phyloP scores from a whole-genome alignment of 2,113 vertebrate species.

The Lipophrys pholis region DNA sequence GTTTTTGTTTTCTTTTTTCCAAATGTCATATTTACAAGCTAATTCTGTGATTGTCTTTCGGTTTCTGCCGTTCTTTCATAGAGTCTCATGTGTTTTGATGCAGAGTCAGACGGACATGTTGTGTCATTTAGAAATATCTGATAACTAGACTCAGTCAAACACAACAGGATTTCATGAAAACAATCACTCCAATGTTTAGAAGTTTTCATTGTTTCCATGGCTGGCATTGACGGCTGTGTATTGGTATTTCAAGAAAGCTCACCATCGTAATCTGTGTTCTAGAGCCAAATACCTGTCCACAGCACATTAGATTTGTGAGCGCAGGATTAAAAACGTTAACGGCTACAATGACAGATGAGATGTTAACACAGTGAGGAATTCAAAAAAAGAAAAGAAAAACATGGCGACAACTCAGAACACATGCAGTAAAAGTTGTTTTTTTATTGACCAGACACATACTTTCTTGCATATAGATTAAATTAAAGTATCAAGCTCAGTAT shows the following conservation, averaged over 20 bases:
- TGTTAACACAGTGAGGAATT: conserved; percentile 31
- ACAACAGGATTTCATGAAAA: conserved; percentile 19
- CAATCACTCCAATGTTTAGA: conserved; percentile 32
- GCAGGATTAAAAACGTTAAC: conserved; percentile 25
- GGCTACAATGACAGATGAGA: conserved; percentile 46
- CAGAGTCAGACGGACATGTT: conserved; percentile 25
- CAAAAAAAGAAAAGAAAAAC: no score
- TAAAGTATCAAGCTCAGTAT: background rate
- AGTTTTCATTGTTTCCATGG: conserved; percentile 19
- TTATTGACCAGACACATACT: background rate
- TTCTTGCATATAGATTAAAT: background rate
- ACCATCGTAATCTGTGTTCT: conserved; percentile 41
- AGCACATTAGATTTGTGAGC: conserved; percentile 37
- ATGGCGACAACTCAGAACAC: background rate
- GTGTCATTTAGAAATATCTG: conserved; percentile 13
- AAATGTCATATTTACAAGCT: conserved; percentile 61
- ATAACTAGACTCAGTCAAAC: conserved; percentile 1
- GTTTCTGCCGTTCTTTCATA: background rate
- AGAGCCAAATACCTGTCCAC: conserved; percentile 35
- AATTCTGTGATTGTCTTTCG: conserved; percentile 47
- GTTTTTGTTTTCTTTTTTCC: background rate
- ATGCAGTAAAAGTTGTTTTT: conserved; percentile 7
- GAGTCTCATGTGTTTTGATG: conserved; percentile 29
- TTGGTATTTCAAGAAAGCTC: conserved; percentile 6
- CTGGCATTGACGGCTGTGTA: conserved; percentile 23